phyloP scores from a whole-genome alignment of 2,113 vertebrate species.

The Oreochromis aureus region DNA sequence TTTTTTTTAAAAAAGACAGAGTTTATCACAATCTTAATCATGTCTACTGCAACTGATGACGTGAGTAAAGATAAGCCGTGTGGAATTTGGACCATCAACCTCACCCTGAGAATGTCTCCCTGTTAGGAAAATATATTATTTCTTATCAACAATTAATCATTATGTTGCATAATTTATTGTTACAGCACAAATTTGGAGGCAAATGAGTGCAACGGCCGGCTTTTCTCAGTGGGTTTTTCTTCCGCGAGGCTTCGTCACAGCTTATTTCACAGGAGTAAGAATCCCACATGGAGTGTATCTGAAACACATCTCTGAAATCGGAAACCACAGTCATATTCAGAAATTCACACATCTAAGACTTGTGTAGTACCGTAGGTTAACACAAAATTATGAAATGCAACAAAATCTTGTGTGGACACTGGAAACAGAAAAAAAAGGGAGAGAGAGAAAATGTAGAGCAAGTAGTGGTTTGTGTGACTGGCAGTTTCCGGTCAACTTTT shows the following conservation, averaged over 20 bases:
- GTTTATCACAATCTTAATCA: neutral
- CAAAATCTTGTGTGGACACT: neutral
- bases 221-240: neutral
- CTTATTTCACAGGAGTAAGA: conserved; percentile 24
- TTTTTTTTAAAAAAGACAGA: neutral
- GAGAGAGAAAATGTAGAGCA: neutral
- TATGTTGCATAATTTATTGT: conserved; percentile 18
- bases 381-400: neutral
- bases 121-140: conserved; percentile 17
- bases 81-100: neutral
- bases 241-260: conserved; percentile 17
- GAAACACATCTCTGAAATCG: neutral
- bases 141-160: conserved; percentile 30
- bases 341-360: conserved; percentile 22
- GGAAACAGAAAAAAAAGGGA: neutral
- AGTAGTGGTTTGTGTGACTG: conserved; percentile 80
- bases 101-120: conserved; percentile 4
- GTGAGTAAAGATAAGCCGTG: conserved; percentile 31
- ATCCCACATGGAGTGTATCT: neutral
- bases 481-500: conserved; percentile 78
- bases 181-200: conserved; percentile 7
- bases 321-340: neutral
- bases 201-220: neutral
- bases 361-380: conserved; percentile 32
- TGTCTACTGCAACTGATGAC: conserved; percentile 66